These are phyloP conservation scores for Drosophila mimetica DNA, from an alignment of 2,888 invertebrate genomes.

Conservation along the genomic window DNA sequence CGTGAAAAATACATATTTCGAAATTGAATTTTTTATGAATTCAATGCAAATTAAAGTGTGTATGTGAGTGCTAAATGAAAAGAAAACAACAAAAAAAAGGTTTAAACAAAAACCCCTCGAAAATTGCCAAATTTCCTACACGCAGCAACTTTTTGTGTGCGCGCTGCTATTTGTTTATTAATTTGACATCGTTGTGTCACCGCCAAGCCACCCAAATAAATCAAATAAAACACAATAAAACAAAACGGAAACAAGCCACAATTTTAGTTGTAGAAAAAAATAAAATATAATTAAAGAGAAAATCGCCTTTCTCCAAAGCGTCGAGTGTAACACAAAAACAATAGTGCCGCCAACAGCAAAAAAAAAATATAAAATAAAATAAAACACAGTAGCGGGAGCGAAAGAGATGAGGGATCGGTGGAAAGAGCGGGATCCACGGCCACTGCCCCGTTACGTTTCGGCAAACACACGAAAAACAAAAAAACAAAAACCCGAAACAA, in stretches of 20 bases:
- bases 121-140: constrained; percentile 20
- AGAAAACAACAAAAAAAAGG: constrained; percentile 27
- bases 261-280: constrained; percentile 69
- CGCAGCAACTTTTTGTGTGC: constrained; percentile 24
- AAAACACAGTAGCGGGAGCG: constrained; percentile 30
- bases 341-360: constrained; percentile 60
- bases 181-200: constrained; percentile 65
- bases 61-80: constrained; percentile 40
- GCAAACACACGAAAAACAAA: constrained; percentile 62
- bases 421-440: constrained; percentile 69
- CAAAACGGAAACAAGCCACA: constrained; percentile 44
- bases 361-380: constrained; percentile 31
- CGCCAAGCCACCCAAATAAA: constrained; percentile 47
- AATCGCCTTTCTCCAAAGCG: constrained; percentile 70
- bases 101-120: constrained; percentile 51
- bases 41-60: constrained; percentile 66
- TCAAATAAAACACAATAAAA: constrained; percentile 28
- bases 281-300: constrained; percentile 78
- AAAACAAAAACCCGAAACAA: constrained; percentile 53
- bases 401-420: constrained; percentile 14
- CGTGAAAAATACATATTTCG: constrained; percentile 45
- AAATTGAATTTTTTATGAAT: constrained; percentile 46
- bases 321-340: constrained; percentile 72
- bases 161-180: constrained; percentile 69
- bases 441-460: constrained; percentile 78